A percentile compares a stretch with the other conserved stretches of the same genome.
Evolutionary conservation across 1,140 invertebrate genomes (phyloP).

Genomic region (Spodoptera litura): DNA sequence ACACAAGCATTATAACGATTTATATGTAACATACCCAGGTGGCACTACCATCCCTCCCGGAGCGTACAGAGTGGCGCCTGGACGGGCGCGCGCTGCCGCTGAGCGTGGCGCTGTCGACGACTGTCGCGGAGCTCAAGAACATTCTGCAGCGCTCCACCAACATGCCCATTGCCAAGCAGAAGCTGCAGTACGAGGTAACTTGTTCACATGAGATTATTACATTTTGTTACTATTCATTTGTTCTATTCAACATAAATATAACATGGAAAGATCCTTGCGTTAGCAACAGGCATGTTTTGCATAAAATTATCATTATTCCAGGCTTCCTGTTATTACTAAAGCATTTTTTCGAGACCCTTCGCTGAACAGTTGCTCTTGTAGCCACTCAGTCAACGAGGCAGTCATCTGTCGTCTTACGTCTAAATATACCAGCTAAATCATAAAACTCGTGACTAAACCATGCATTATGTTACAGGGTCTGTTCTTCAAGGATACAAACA

Average conservation of each 20-base stretch:
- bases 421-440: too few species aligned
- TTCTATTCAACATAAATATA: too few species aligned
- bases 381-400: too few species aligned
- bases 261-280: too few species aligned
- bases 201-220: conserved; percentile 10
- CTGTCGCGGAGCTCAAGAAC: conserved; percentile 94
- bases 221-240: not conserved
- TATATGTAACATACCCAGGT: conserved; percentile 52
- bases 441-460: not conserved
- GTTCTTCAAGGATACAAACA: conserved; percentile 99
- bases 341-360: too few species aligned
- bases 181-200: conserved; percentile 94
- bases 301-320: too few species aligned
- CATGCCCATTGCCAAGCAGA: conserved; percentile 99
- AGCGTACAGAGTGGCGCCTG: conserved; percentile 98
- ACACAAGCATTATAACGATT: not conserved
- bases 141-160: conserved; percentile 95
- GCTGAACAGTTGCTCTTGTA: too few species aligned
- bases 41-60: conserved; percentile 92
- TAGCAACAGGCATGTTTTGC: too few species aligned
- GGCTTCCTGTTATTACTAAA: too few species aligned
- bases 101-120: conserved; percentile 92
- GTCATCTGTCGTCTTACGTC: too few species aligned
- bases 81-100: conserved; percentile 95
- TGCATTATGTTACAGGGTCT: conserved; percentile 89